Percentiles rank a stretch among this genome's conserved stretches.
phyloP scores from a whole-genome alignment of 2,888 invertebrate genomes.

The Lepidocyrtoides sp. region DNA sequence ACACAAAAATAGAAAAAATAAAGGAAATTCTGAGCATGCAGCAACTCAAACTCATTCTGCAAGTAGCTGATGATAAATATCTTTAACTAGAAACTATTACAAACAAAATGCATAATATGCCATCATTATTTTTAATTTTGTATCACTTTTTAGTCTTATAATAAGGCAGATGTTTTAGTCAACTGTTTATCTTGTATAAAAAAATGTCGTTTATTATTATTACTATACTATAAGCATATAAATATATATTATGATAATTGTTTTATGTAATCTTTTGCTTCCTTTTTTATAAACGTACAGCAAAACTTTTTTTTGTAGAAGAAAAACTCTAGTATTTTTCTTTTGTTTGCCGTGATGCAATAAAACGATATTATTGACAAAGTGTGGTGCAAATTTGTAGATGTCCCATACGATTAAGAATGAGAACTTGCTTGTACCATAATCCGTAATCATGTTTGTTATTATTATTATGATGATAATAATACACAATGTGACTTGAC shows the following conservation, averaged over 20 bases:
- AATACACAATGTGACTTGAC: background rate
- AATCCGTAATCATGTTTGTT: background rate
- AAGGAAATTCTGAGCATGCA: background rate
- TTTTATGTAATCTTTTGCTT: conserved; percentile 28
- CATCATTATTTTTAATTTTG: conserved; percentile 33
- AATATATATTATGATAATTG: conserved; percentile 32
- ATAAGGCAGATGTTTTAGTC: conserved; percentile 30
- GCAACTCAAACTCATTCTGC: background rate
- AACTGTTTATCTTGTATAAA: conserved; percentile 17
- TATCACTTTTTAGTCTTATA: conserved; percentile 13
- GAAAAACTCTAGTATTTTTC: background rate
- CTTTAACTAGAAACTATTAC: conserved; percentile 4
- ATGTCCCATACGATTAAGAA: conserved; percentile 69
- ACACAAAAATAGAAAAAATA: conserved; percentile 44
- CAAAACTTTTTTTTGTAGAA: background rate
- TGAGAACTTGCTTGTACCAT: conserved; percentile 60
- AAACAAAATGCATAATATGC: conserved; percentile 59
- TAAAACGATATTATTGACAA: conserved; percentile 51
- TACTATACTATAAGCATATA: background rate
- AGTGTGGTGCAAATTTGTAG: conserved; percentile 64
- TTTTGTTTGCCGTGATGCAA: conserved; percentile 42
- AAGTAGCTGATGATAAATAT: background rate
- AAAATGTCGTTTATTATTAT: conserved; percentile 20
- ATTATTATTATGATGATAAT: background rate
- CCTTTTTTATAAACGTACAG: background rate